phyloP scores from a whole-genome alignment of 1,140 invertebrate genomes.

The Anastatus disparis region DNA sequence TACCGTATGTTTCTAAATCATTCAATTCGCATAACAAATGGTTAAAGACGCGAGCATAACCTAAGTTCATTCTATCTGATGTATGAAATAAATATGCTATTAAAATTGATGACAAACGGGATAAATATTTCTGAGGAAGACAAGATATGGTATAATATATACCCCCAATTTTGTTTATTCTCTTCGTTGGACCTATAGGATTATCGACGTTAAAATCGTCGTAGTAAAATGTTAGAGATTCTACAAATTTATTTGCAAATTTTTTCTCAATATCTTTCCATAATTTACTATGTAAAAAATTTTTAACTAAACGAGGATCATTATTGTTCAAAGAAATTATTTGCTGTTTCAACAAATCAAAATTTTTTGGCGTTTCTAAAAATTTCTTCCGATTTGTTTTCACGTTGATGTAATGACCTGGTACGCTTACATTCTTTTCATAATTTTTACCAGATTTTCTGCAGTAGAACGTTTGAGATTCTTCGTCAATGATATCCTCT shows the following conservation, averaged over 20 bases:
- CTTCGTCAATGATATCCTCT: conserved; percentile 21
- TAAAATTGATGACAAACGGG: too few species aligned
- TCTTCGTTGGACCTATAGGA: conserved; percentile 17
- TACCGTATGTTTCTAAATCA: too few species aligned
- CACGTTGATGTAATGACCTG: conserved; percentile 24
- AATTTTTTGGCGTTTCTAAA: conserved; percentile 34
- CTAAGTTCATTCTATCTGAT: too few species aligned
- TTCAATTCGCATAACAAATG: too few species aligned
- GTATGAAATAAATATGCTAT: too few species aligned
- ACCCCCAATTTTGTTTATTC: not conserved
- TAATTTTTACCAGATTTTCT: conserved; percentile 12
- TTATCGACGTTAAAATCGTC: conserved; percentile 31
- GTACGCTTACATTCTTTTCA: conserved; percentile 17
- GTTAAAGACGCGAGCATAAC: too few species aligned
- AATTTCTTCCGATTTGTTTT: conserved; percentile 20
- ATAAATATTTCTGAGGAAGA: not conserved
- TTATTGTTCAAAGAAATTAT: conserved; percentile 8
- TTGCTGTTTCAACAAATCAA: conserved; percentile 7
- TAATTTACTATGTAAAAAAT: conserved; percentile 40
- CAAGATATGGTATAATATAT: not conserved
- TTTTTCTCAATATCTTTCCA: conserved; percentile 37
- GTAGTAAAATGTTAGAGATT: conserved; percentile 41
- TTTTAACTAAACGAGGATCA: not conserved
- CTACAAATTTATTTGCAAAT: conserved; percentile 32
- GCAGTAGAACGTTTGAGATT: conserved; percentile 25